These are phyloP conservation scores for Lepeophtheirus salmonis DNA, from an alignment of 1,140 invertebrate genomes.

Conservation along the genomic window DNA sequence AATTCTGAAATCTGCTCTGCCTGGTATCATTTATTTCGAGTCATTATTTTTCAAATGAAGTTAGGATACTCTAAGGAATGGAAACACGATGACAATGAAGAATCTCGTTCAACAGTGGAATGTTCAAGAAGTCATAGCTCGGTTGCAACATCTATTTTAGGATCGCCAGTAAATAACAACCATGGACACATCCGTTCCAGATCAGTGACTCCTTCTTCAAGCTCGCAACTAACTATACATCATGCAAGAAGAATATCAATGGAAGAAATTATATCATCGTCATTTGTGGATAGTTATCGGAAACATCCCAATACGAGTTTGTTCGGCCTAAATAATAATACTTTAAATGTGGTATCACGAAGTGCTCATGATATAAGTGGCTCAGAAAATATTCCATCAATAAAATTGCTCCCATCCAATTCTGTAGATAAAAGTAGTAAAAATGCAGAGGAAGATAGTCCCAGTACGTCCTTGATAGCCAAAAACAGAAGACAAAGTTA, in stretches of 20 bases:
- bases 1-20: neutral
- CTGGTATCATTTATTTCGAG: neutral
- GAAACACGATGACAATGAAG: neutral
- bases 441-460: neutral
- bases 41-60: neutral
- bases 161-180: neutral
- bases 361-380: neutral
- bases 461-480: neutral
- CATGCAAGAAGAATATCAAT: neutral
- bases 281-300: neutral
- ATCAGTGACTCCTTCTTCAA: neutral
- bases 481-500: neutral
- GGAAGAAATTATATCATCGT: neutral
- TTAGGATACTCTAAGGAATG: neutral
- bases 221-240: no score
- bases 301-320: no score
- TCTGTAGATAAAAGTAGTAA: no score
- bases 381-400: neutral
- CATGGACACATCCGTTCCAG: neutral
- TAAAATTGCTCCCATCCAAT: neutral
- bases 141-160: neutral
- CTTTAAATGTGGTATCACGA: neutral
- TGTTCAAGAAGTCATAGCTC: neutral
- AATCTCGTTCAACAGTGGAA: neutral
- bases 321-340: no score